phyloP scores from a whole-genome alignment of 2,888 invertebrate species.

The Drosophila pseudotalamancana region DNA sequence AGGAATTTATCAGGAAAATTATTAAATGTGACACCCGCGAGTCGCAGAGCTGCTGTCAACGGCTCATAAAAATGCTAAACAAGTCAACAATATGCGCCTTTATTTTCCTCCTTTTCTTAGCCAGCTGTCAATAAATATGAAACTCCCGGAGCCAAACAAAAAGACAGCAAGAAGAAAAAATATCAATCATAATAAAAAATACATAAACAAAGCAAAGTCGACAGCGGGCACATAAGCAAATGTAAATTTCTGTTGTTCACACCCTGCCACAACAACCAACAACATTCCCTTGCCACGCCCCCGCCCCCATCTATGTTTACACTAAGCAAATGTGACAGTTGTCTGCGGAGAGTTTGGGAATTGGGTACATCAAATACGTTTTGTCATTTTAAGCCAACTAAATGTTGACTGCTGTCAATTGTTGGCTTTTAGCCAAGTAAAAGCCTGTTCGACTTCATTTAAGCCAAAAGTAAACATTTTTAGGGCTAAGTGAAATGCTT shows the following conservation, averaged over 20 bases:
- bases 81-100: constrained; percentile 62
- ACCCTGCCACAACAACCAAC: constrained; percentile 1
- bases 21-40: constrained; percentile 60
- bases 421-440: constrained; percentile 46
- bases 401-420: constrained; percentile 48
- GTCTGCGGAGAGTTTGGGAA: constrained; percentile 27
- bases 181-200: constrained; percentile 72
- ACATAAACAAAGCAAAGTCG: constrained; percentile 66
- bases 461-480: constrained; percentile 2
- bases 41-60: constrained; percentile 33
- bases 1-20: constrained; percentile 56
- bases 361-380: constrained; percentile 50
- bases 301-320: not conserved
- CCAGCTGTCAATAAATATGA: constrained; percentile 70
- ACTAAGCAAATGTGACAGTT: constrained; percentile 66
- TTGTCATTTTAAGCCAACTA: constrained; percentile 57
- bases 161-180: constrained; percentile 43
- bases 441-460: constrained; percentile 27
- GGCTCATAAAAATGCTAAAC: constrained; percentile 68
- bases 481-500: constrained; percentile 4
- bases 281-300: not conserved
- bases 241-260: constrained; percentile 56
- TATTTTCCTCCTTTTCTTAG: constrained; percentile 21
- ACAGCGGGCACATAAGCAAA: constrained; percentile 61
- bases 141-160: constrained; percentile 42